Conservation (phyloP, 1,140 invertebrate genomes). For the Hylaeus anthracinus region DNA sequence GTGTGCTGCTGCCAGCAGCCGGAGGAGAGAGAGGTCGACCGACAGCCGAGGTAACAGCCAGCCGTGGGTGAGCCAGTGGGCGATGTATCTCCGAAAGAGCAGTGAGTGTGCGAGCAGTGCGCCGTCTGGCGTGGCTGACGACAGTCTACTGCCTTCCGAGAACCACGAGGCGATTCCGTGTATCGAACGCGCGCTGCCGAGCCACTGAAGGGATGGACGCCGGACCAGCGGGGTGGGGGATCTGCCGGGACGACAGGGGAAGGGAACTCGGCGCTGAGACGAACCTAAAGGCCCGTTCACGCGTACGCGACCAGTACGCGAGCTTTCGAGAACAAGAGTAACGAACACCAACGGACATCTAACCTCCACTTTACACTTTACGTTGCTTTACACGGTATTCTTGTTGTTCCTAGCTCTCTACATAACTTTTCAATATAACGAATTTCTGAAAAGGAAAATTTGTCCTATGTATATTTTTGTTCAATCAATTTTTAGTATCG, state of each 20-base stretch:
- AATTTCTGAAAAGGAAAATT: too few relatives aligned
- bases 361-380: too few relatives aligned
- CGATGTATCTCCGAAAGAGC: conserved; percentile 54
- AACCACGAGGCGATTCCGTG: conserved; percentile 80
- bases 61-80: conserved; percentile 63
- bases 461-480: too few relatives aligned
- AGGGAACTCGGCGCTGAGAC: conserved; percentile 43
- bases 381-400: too few relatives aligned
- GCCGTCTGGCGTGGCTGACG: conserved; percentile 80
- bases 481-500: too few relatives aligned
- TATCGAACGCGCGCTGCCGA: conserved; percentile 76
- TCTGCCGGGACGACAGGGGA: conserved; percentile 45
- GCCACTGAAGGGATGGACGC: conserved; percentile 63
- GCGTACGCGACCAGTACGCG: background rate
- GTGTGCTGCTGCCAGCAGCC: conserved; percentile 52
- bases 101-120: conserved; percentile 72
- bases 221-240: conserved; percentile 28
- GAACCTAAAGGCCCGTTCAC: conserved; percentile 25
- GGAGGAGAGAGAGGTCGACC: conserved; percentile 15
- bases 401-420: too few relatives aligned
- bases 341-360: too few relatives aligned
- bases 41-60: conserved; percentile 44
- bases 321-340: background rate
- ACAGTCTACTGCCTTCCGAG: conserved; percentile 80
- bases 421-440: too few relatives aligned